Evolutionary conservation across 2,888 invertebrate species (phyloP).

Genomic region (Pseudeuparius sepicola): DNA sequence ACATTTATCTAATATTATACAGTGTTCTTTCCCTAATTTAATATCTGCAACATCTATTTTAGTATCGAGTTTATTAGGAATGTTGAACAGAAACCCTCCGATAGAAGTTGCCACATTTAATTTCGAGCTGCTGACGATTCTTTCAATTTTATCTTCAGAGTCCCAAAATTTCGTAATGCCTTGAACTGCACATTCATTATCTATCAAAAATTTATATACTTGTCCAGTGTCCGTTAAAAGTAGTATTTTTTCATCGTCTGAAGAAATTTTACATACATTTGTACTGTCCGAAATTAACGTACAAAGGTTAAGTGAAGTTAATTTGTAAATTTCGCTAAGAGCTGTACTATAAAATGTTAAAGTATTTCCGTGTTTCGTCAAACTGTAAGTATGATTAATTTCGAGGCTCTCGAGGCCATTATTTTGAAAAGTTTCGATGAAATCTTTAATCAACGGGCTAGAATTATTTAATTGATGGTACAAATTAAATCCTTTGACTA

Average conservation of each 20-base stretch:
- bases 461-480: constrained; percentile 31
- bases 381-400: constrained; percentile 27
- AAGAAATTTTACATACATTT: constrained; percentile 20
- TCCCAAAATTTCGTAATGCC: constrained; percentile 24
- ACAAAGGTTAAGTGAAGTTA: too few relatives aligned
- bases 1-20: constrained; percentile 53
- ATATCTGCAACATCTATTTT: constrained; percentile 50
- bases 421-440: constrained; percentile 23
- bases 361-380: constrained; percentile 8
- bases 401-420: constrained; percentile 26
- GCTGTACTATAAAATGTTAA: constrained; percentile 11
- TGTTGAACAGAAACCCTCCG: constrained; percentile 48
- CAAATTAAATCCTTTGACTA: constrained; percentile 37
- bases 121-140: constrained; percentile 41
- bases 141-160: constrained; percentile 32
- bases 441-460: constrained; percentile 24
- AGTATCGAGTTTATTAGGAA: constrained; percentile 51
- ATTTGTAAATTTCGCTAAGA: constrained; percentile 2
- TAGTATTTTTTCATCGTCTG: constrained; percentile 29
- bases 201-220: constrained; percentile 27
- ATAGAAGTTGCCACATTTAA: constrained; percentile 41
- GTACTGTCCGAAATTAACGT: background rate
- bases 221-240: constrained; percentile 27
- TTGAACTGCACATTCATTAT: constrained; percentile 17
- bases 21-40: constrained; percentile 74